Evolutionary conservation across 2,888 invertebrate species (phyloP), one percentile per base, ranked within the genome.

Genomic region (Drosophila flavopinicola): DNA sequence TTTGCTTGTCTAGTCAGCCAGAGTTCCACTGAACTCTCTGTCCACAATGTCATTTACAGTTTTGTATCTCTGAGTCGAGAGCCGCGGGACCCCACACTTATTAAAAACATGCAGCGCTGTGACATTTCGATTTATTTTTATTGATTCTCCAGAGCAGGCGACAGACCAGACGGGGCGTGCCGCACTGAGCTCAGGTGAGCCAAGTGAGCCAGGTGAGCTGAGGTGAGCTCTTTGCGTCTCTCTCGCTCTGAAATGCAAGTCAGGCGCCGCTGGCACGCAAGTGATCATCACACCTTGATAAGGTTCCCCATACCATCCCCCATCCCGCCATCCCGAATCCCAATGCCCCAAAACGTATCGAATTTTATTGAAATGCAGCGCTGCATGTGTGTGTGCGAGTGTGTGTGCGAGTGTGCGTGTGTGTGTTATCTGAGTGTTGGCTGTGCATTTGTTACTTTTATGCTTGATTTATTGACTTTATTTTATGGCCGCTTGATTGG

Each of bases 41-140:
- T 85, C 68, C 45, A 61, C 79, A 79, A 78, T 75, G 82, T 78
- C 82, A 79, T 79, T 79, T 78, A 85, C 79, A 84, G 75, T 64
- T 76, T 52, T 59, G 37, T 51, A 39, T 54, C 42, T 9, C 23
- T 20, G 5, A 11, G 10, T 11, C 4, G 9, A 23, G 41, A 84
- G 61, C 80, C 80, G 78, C 80, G 80, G 87, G 80, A 85, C 85
- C 85, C 74, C 79, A 79, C 79, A 79, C 79, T 85, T 66, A 69
- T 76, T 76, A 85, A 57, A 66, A 68, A 76, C 73, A 76, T 66
- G 78, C 78, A 79, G 65, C 78, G 59, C 79, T 67, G 84, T 85
- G 88, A 88, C 83, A 84, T 85, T 87, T 88, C 88, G 87, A 88
- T 84, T 84, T 88, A 84, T 84, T 88, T 83, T 84, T 84, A 88